Evolutionary conservation across 2,797 vertebrate genomes (phyloP), one percentile per base, ranked within the genome.

Genomic region (Oceanodroma leucorhoa): DNA sequence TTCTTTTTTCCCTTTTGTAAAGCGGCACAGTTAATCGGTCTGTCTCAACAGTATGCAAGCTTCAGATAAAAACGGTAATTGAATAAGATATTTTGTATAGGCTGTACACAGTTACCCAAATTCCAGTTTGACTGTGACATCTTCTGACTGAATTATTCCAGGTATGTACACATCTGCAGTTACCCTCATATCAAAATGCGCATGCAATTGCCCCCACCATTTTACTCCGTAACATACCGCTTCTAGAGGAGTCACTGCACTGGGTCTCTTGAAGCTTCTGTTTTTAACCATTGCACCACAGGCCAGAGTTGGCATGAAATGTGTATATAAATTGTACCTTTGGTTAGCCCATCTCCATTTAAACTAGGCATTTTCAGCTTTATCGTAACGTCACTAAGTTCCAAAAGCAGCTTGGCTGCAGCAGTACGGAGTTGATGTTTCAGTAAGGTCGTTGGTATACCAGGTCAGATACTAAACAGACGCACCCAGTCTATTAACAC

Each of bases 131-230:
- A 48, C n/a, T 54, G 75, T 4, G 23, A 13, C 45, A 5, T 21
- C 69, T 34, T 15, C 64, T 65, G 62, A n/a, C 77, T 61, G 38
- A 46, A 3, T 38, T 57, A 50, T 4, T 50, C 29, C 67, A 67
- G 60, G 30, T 67, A 9, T 0, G 7, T 40, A 21, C 26, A 32
- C 29, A 20, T 9, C 60, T 45, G 36, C 27, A 12, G 24, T 26
- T 20, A 29, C 10, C 3, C 11, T 10, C 1, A 7, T 30, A 13
- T 23, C 19, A 30, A 46, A 34, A 6, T 7, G 23, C 19, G 26
- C 3, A 1, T 32, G 8, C 13, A 9, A 0, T 36, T 60, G 40
- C 23, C 66, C 38, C 32, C 12, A 50, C 0, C 14, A 0, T 12
- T 34, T 38, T 38, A 14, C 40, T 71, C 24, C 1, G 0, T 45